Base-by-base conservation (phyloP, 2,797 vertebrate genomes). In the Melanogrammus aeglefinus region DNA sequence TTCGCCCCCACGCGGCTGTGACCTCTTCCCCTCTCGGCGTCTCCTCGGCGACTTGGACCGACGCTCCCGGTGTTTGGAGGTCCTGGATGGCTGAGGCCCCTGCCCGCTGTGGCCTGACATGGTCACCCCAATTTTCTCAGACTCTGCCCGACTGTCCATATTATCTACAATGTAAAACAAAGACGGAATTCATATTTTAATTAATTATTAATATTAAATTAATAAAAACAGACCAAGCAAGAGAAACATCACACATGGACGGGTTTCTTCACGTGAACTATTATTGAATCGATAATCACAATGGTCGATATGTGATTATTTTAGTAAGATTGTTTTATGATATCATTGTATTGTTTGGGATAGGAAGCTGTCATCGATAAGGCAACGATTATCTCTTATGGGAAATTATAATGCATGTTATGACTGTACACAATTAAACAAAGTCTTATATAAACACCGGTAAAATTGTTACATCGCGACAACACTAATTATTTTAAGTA, bases 21-120 rank as follows among this genome's bases (percentile, higher is more conserved):
- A 83, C 87, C 90, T 91, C 78, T 90, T 94, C 38, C 84, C 90
- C 72, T 94, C 94, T 76, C 89, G 89, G 1, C 90, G 92, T 92
- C 90, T 90, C 88, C 91, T 92, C 77, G 93, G 91, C 79, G 92
- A 94, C 83, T 89, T 94, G 76, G 91, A 83, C 2, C 75, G 85
- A 36, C 80, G 84, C 82, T 89, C 92, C 80, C 86, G 83, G 82
- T 88, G 87, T 79, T 86, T 91, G 66, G 90, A 86, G 78, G 91
- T 72, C 47, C 86, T 83, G 77, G 81, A 76, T 31, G 90, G 83
- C 69, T 87, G 87, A 0, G 82, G 80, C 75, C 83, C 83, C 73
- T 83, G 89, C 81, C 86, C 85, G 0, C 74, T 33, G 33, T 82
- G 81, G 8, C 66, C 82, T 0, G 83, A 77, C 35, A 86, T 74